Conservation (phyloP, 2,113 vertebrate species). For the Phocoena phocoena region DNA sequence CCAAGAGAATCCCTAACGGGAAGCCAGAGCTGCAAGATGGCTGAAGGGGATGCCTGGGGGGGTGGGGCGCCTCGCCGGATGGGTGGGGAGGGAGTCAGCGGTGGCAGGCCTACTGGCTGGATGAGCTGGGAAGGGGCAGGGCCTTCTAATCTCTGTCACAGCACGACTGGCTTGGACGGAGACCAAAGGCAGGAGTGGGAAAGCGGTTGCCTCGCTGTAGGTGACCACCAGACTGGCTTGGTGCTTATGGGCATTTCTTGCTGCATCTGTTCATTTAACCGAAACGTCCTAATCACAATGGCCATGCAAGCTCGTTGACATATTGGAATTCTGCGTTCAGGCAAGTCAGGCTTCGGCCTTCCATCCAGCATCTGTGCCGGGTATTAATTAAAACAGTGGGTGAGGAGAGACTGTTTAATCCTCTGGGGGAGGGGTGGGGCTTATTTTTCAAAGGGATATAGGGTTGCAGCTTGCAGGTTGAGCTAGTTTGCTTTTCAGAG, state of each 20-base stretch:
- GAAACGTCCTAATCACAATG: background rate
- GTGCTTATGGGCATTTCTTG: background rate
- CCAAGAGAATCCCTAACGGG: background rate
- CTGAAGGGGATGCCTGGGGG: background rate
- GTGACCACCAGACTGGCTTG: background rate
- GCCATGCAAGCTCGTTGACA: background rate
- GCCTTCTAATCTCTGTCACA: background rate
- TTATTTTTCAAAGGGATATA: constrained; percentile 28
- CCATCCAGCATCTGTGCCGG: background rate
- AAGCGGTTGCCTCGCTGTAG: background rate
- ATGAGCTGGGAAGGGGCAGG: background rate
- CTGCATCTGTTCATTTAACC: constrained; percentile 35
- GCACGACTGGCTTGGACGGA: background rate
- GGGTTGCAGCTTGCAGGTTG: background rate
- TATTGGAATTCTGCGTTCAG: constrained; percentile 1
- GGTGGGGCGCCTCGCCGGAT: background rate
- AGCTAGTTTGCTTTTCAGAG: background rate
- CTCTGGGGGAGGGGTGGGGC: background rate
- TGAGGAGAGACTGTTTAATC: background rate
- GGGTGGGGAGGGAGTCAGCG: background rate
- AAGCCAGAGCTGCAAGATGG: background rate
- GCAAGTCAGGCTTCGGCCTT: background rate
- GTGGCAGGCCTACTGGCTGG: background rate
- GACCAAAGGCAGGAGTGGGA: background rate
- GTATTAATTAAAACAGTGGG: constrained; percentile 40